Evolutionary conservation across 2,888 invertebrate genomes (phyloP), one percentile per base, ranked within the genome.

Genomic region (Trichopria drosophilae): DNA sequence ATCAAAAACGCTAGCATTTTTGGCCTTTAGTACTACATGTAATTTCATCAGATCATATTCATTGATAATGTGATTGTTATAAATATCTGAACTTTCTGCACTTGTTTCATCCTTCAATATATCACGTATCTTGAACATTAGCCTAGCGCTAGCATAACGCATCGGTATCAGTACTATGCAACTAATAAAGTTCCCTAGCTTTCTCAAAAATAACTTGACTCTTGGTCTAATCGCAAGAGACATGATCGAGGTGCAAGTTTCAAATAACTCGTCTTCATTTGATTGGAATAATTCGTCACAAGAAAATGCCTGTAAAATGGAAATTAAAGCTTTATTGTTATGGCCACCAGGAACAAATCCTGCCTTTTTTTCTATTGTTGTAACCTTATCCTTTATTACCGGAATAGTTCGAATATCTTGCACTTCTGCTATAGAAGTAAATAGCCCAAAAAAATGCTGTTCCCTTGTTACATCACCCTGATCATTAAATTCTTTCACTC

Each of bases 81-180:
- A 43, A 43, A 43, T 43, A 43, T 43, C 43, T 43, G 43, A 43
- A 43, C 43, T 43, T 43, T 23, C 43, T 43, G 43, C 43, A 43
- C 34, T 43, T 43, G 34, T 43, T 34, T 43, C 43, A 43, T 43
- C 43, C 43, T 43, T 43, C 22, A 43, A 43, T 43, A 43, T 43
- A 26, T 43, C 34, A 34, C 43, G 32, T 44, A 44, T 44, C 35
- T 35, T 44, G 44, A 44, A 26, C 35, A 34, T 44, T 44, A 35
- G 34, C 44, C 43, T 43, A 34, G 44, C 34, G 44, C 44, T 44
- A 44, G 44, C 34, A 44, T 34, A 44, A 35, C 35, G 24, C 35
- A 35, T 44, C 13, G 44, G 44, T 35, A 44, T 44, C 34, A 44
- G 35, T 28, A 44, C 34, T 24, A 35, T 44, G 26, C 34, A 44